These are phyloP conservation scores for Blennius ocellaris DNA, from an alignment of 2,113 vertebrate species.

Conservation along the genomic window DNA sequence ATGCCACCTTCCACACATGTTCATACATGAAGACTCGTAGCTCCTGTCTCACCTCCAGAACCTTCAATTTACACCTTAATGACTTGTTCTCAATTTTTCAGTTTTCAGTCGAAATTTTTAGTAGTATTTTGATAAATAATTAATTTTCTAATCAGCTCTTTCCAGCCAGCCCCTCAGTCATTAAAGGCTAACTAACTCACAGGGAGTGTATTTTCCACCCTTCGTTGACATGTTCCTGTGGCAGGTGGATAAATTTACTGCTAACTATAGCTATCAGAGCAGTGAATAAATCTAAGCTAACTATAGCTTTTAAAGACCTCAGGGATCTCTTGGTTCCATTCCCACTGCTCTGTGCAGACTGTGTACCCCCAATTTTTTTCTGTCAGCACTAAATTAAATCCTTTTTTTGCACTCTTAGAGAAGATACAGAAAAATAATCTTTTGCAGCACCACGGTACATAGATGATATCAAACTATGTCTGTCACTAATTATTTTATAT, in stretches of 20 bases:
- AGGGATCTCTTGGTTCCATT: conserved; percentile 24
- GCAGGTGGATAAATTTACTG: conserved; percentile 73
- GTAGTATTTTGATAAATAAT: conserved; percentile 82
- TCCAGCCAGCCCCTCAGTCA: conserved; percentile 60
- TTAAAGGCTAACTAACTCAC: conserved; percentile 67
- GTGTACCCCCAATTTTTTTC: conserved; percentile 3
- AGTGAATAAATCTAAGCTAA: conserved; percentile 68
- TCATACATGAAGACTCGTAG: conserved; percentile 8
- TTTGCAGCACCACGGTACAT: too few relatives aligned
- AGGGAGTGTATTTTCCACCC: conserved; percentile 65
- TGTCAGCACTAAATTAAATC: background rate
- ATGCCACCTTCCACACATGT: background rate
- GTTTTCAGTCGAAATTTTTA: conserved; percentile 73
- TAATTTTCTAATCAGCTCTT: conserved; percentile 78
- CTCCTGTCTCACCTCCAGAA: conserved; percentile 49
- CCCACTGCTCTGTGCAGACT: conserved; percentile 1
- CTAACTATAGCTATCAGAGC: conserved; percentile 79
- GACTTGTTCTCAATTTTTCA: conserved; percentile 67
- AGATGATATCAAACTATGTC: background rate
- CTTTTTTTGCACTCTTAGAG: too few relatives aligned
- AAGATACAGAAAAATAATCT: too few relatives aligned
- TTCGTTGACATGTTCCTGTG: conserved; percentile 60
- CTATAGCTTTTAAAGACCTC: conserved; percentile 66
- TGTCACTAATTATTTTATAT: conserved; percentile 3
- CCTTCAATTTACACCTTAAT: conserved; percentile 69